Base-by-base conservation (phyloP, 2,888 invertebrate genomes). In the Mellilla xanthometata region DNA sequence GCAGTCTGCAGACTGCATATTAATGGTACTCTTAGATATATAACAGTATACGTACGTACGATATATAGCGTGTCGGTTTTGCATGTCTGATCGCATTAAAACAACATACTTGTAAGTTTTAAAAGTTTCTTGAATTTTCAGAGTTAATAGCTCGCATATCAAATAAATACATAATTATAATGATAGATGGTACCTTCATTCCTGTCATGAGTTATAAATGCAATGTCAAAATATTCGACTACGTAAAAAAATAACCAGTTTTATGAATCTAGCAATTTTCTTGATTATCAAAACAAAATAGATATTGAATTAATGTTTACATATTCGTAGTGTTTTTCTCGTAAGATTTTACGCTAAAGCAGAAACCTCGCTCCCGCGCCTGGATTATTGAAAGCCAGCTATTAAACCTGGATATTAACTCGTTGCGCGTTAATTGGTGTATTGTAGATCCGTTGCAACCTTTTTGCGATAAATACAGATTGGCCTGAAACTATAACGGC, bases 381-480 rank as follows among this genome's bases (percentile, higher is more conserved):
- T n/a, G n/a, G n/a, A 52, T 60, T 62, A 62, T 59, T 58, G 52
- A 60, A 58, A 59, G 55, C 40, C 44, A 52, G 55, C 61, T 60
- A 65, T 67, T 65, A 65, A 64, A 59, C 62, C 53, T 60, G 56
- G 62, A 67, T 68, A 62, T 69, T 65, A 73, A 72, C 73, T 76
- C 72, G 70, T 79, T 73, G 66, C 67, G 60, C 66, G 76, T 76
- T 84, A 86, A 87, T 84, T 85, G 79, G 76, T 78, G 72, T 83
- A 77, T 79, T 81, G 78, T 81, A 76, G 76, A 76, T 73, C 66
- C 69, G 60, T 61, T 71, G 72, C 51, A 53, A 84, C 81, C 78
- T 83, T 81, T 83, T 86, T 81, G 82, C 84, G 79, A 86, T 83
- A 81, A 73, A 73, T 69, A 72, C 73, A 81, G 81, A 81, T 82